Evolutionary conservation across 2,888 invertebrate species (phyloP).

Genomic region (Archaeoteleia sp.): DNA sequence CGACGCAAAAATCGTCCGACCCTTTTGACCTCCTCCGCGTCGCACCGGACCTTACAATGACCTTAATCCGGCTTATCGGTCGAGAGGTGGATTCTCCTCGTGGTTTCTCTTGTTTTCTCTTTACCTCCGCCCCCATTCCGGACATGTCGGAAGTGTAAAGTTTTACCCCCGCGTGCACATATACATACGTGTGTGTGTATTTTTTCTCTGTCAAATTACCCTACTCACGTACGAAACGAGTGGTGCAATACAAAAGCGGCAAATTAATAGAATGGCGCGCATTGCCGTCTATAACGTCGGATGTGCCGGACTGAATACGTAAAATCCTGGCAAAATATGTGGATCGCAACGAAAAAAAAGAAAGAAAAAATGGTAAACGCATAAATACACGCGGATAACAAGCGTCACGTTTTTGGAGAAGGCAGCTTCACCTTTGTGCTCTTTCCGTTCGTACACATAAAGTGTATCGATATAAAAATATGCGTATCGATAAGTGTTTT

Average conservation of each 20-base stretch:
- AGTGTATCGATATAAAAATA: too few species aligned
- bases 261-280: slow-evolving; percentile 47
- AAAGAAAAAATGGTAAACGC: slow-evolving; percentile 8
- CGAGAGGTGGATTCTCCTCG: slow-evolving; percentile 27
- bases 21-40: slow-evolving; percentile 17
- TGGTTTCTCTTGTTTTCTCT: slow-evolving; percentile 19
- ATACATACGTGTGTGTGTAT: slow-evolving; percentile 9
- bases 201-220: slow-evolving; percentile 42
- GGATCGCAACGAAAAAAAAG: slow-evolving; percentile 34
- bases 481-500: too few species aligned
- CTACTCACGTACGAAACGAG: slow-evolving; percentile 45
- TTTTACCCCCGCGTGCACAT: slow-evolving; percentile 1
- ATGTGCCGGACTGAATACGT: slow-evolving; percentile 44
- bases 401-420: too few species aligned
- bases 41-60: slow-evolving; percentile 26
- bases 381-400: background rate
- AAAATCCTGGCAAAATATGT: slow-evolving; percentile 44
- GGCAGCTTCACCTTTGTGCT: too few species aligned
- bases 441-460: too few species aligned
- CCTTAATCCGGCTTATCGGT: slow-evolving; percentile 37
- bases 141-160: slow-evolving; percentile 3
- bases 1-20: slow-evolving; percentile 37
- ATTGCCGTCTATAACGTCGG: slow-evolving; percentile 40
- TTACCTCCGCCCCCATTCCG: background rate
- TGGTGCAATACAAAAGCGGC: slow-evolving; percentile 47